Evolutionary conservation across 2,113 vertebrate genomes (phyloP), one percentile per base, ranked within the genome.

Genomic region (Chascanopsetta lugubris): DNA sequence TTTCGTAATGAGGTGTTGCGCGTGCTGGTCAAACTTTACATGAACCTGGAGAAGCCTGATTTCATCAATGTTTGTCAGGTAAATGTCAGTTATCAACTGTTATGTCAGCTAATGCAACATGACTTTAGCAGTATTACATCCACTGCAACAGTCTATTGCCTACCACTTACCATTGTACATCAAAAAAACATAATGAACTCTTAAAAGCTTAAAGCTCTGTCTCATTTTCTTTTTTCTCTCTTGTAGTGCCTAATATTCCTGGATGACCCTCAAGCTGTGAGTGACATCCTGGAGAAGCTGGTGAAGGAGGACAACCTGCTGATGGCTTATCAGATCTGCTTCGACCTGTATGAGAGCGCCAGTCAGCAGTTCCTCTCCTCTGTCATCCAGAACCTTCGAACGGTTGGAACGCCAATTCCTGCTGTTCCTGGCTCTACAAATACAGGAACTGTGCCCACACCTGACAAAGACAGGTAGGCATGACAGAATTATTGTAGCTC

Each of bases 31-130:
- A 97, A 99, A 89, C 96, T 99, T 58, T 99, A 99, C 89, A 99
- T 99, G 97, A 99, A 99, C 85, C 77, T 99, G 85, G 96, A 99
- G 69, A 99, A 98, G 81, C 97, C 97, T 0, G 97, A 99, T 90
- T 99, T 99, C 88, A 99, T 99, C 91, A 99, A 96, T 0, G 97
- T 99, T 42, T 99, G 97, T 84, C 97, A 99, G 97, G 97, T 99
- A 87, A 82, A 7, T 3, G 57, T 21, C 25, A n/a, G n/a, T n/a
- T n/a, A n/a, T n/a, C n/a, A n/a, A n/a, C n/a, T n/a, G n/a, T n/a
- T n/a, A n/a, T n/a, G n/a, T n/a, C n/a, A n/a, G n/a, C n/a, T n/a
- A n/a, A n/a, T n/a, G n/a, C n/a, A n/a, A n/a, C n/a, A n/a, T n/a
- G n/a, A n/a, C n/a, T n/a, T n/a, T n/a, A n/a, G n/a, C n/a, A n/a